A percentile compares a stretch with the other conserved stretches of the same genome.
Evolutionary conservation across 2,888 invertebrate genomes (phyloP).

Genomic region (Ichneumoninae sp.): DNA sequence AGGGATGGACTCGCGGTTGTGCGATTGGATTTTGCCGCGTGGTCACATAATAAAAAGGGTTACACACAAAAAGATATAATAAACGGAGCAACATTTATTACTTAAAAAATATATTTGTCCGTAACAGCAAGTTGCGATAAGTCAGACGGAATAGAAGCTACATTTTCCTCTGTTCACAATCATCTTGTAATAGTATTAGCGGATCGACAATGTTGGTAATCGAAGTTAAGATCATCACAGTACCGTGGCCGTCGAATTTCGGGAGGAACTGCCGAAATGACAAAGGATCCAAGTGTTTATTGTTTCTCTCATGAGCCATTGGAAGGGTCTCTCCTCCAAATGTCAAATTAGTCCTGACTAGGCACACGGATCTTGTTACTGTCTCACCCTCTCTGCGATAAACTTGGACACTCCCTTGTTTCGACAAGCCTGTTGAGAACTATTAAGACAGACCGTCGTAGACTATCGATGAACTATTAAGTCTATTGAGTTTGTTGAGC

Average conservation of each 20-base stretch:
- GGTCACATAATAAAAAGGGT: conserved; percentile 30
- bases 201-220: conserved; percentile 6
- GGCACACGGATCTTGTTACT: conserved; percentile 1
- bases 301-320: neutral
- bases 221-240: conserved; percentile 7
- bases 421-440: neutral
- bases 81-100: conserved; percentile 23
- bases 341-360: neutral
- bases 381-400: neutral
- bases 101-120: conserved; percentile 47
- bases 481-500: no score
- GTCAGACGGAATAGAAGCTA: conserved; percentile 37
- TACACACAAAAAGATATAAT: conserved; percentile 6
- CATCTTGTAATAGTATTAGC: conserved; percentile 4
- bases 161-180: conserved; percentile 9
- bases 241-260: neutral
- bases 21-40: conserved; percentile 57
- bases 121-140: conserved; percentile 51
- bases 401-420: neutral
- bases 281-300: neutral
- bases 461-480: no score
- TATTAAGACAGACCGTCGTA: no score
- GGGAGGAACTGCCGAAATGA: neutral
- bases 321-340: neutral
- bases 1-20: conserved; percentile 36